A percentile compares a stretch with the other conserved stretches of the same genome.
phyloP scores from a whole-genome alignment of 2,888 invertebrate genomes.

The Nudaria mundana region DNA sequence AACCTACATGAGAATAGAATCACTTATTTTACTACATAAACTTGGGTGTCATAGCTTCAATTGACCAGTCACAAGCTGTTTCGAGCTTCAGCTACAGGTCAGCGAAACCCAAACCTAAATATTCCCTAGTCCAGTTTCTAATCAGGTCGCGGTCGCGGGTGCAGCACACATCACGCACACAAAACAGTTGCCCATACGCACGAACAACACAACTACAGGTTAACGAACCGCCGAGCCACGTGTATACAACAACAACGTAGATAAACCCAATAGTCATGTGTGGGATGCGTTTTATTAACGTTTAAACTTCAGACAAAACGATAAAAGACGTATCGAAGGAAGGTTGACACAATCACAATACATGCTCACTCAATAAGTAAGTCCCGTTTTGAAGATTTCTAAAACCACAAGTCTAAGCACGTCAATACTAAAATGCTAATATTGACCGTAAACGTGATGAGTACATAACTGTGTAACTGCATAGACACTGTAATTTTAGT shows the following conservation, averaged over 20 bases:
- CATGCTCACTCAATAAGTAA: background rate
- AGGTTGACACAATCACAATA: background rate
- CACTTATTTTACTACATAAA: background rate
- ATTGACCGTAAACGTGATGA: background rate
- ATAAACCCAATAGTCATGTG: conserved; percentile 25
- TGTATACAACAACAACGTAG: conserved; percentile 53
- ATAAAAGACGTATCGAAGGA: background rate
- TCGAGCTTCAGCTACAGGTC: conserved; percentile 10
- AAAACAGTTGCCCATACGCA: conserved; percentile 35
- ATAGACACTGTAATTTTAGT: background rate
- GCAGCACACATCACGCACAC: conserved; percentile 26
- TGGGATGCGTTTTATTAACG: conserved; percentile 7
- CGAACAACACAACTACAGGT: conserved; percentile 44
- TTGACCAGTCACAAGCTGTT: conserved; percentile 8
- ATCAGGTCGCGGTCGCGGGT: conserved; percentile 18
- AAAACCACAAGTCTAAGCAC: background rate
- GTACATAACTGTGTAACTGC: background rate
- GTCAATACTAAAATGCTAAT: background rate
- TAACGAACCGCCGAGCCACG: conserved; percentile 61
- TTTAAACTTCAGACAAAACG: background rate
- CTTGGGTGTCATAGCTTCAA: conserved; percentile 1
- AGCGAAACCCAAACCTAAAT: conserved; percentile 13
- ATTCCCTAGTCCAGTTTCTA: conserved; percentile 14
- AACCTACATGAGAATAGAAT: background rate
- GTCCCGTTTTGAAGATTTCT: background rate